A percentile compares a stretch with the other conserved stretches of the same genome.
These are phyloP conservation scores for Pheucticus melanocephalus DNA, from an alignment of 2,113 vertebrate species.

Conservation along the genomic window DNA sequence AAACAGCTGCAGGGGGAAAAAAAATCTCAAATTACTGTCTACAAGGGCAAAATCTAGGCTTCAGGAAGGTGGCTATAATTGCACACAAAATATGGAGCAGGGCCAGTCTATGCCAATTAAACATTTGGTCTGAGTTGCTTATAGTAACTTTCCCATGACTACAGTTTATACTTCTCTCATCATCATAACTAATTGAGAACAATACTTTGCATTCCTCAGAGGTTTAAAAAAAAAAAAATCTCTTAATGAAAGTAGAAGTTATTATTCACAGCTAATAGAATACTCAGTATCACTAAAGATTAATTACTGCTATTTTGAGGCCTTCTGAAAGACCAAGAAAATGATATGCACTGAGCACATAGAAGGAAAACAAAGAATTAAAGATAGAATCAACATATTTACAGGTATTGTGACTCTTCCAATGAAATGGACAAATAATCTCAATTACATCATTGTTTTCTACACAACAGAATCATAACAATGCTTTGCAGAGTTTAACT, in stretches of 20 bases:
- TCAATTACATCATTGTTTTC: neutral
- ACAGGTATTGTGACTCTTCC: neutral
- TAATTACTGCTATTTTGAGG: conserved; percentile 25
- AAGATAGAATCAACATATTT: neutral
- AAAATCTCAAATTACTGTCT: neutral
- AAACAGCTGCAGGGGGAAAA: neutral
- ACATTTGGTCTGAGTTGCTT: neutral
- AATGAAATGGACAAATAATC: neutral
- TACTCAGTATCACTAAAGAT: neutral
- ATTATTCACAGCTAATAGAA: conserved; percentile 7
- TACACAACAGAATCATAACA: neutral
- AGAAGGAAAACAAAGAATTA: neutral
- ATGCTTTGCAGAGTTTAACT: neutral
- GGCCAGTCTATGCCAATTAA: neutral
- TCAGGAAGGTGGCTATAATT: neutral
- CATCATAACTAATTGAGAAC: neutral
- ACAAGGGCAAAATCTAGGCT: neutral
- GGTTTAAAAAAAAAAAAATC: neutral
- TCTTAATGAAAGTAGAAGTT: neutral
- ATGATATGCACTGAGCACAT: neutral
- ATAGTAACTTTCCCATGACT: neutral
- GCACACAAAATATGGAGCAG: neutral
- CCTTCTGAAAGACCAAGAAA: conserved; percentile 7
- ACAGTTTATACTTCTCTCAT: neutral
- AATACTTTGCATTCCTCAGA: neutral